Evolutionary conservation across 2,797 vertebrate genomes (phyloP), one percentile per base, ranked within the genome.

Genomic region (Glyptemys insculpta): DNA sequence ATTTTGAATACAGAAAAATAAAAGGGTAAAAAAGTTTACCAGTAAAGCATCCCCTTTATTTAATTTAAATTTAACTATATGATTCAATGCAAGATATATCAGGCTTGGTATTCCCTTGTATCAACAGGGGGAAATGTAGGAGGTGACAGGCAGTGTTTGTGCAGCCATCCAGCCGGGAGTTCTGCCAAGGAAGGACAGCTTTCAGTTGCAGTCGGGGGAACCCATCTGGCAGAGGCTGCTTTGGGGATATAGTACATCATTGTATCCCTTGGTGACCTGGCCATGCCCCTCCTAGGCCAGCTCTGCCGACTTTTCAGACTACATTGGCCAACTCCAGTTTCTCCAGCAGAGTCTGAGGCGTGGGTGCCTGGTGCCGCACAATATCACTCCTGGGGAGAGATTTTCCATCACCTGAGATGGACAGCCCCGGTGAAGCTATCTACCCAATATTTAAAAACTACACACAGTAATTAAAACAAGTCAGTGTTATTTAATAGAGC

Each of bases 161-260:
- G 76, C 3, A 83, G 83, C 93, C 90, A 79, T 41, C 87, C 88
- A 84, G 87, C 84, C 91, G 90, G 34, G 79, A 93, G 76, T 12
- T 62, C 53, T 92, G 93, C 91, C 87, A 92, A 44, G n/a, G 83
- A 85, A 83, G 95, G 21, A 72, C 79, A 91, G 81, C 25, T 12
- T 62, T 87, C 92, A 94, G 88, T 18, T 95, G 44, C 18, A 74
- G 68, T 94, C 93, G 74, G 76, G 91, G 88, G 59, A 95, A 87
- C 82, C 7, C 49, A 68, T 72, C 54, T 87, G 79, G 19, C 65
- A 87, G 59, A 5, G 82, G 85, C 57, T 90, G 72, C 72, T 89
- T 3, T 25, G 50, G 72, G 65, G 65, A 90, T 92, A 21, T 50
- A 81, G 37, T 29, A 80, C 79, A 29, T 65, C 81, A 1, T 6